A percentile compares a stretch with the other conserved stretches of the same genome.
phyloP scores from a whole-genome alignment of 2,113 vertebrate genomes.

The Sus scrofa region DNA sequence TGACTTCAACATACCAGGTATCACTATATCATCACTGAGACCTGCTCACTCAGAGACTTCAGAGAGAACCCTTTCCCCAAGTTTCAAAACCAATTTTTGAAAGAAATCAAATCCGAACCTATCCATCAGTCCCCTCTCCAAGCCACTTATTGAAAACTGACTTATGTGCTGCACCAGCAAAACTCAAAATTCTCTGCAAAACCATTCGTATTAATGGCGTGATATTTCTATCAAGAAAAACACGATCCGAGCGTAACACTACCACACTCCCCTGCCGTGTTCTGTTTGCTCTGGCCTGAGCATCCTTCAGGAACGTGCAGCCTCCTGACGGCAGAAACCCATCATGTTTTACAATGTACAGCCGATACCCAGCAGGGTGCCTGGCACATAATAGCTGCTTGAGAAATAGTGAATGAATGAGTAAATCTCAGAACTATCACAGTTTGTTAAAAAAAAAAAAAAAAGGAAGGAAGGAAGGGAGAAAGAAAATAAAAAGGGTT shows the following conservation, averaged over 20 bases:
- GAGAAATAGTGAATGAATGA: neutral
- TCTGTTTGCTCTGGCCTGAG: neutral
- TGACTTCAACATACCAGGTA: neutral
- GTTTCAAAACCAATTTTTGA: slow-evolving; percentile 45
- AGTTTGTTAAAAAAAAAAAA: neutral
- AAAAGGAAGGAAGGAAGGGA: too few species aligned
- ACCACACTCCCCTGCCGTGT: neutral
- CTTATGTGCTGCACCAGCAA: neutral
- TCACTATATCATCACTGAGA: neutral
- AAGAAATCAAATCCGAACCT: slow-evolving; percentile 44
- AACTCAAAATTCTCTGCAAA: slow-evolving; percentile 23
- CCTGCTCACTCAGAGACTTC: neutral
- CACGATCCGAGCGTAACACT: neutral
- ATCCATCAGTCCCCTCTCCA: neutral
- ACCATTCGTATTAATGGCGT: neutral
- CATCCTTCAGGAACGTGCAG: neutral
- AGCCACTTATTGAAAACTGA: neutral
- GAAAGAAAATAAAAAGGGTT: neutral
- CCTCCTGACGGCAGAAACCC: neutral
- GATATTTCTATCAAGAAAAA: neutral
- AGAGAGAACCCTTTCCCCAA: slow-evolving; percentile 27
- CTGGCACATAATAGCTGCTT: neutral
- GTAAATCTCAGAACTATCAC: neutral
- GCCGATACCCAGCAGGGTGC: neutral
- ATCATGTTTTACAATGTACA: neutral